Conservation (phyloP, 2,797 vertebrate species). For the Phalanger gymnotis region DNA sequence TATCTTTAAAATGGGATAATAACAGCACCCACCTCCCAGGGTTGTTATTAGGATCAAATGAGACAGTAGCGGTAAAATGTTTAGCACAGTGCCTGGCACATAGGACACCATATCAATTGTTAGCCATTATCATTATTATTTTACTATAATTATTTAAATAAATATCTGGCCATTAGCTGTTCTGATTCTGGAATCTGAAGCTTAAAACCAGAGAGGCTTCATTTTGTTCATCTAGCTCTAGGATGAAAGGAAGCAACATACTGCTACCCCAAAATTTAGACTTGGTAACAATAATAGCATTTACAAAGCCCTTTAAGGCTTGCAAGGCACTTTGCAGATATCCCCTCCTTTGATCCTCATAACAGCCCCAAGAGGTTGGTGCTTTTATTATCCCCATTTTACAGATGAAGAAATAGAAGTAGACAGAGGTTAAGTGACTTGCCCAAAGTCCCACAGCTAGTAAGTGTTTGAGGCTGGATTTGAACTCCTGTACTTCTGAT, state of each 20-base stretch:
- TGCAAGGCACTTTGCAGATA: not conserved
- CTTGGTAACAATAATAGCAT: not conserved
- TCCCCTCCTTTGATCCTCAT: not conserved
- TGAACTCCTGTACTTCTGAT: not conserved
- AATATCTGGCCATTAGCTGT: not conserved
- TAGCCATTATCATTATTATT: not conserved
- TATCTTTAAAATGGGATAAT: not conserved
- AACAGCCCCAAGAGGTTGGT: not conserved
- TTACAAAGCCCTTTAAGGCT: not conserved
- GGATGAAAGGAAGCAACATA: not conserved
- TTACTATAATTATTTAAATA: constrained; percentile 16
- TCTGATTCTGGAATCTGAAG: constrained; percentile 27
- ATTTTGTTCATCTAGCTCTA: not conserved
- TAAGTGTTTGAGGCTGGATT: not conserved
- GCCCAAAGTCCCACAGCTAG: not conserved
- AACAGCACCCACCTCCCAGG: not conserved
- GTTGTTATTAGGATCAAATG: not conserved
- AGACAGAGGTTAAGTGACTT: not conserved
- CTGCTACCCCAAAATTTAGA: not conserved
- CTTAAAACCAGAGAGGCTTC: constrained; percentile 3
- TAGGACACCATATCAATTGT: not conserved
- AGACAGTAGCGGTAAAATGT: not conserved
- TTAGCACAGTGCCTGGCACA: not conserved
- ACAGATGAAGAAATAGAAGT: not conserved
- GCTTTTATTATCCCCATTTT: not conserved